Base-by-base conservation (phyloP, 2,888 invertebrate species). In the Exocentrus adspersus region DNA sequence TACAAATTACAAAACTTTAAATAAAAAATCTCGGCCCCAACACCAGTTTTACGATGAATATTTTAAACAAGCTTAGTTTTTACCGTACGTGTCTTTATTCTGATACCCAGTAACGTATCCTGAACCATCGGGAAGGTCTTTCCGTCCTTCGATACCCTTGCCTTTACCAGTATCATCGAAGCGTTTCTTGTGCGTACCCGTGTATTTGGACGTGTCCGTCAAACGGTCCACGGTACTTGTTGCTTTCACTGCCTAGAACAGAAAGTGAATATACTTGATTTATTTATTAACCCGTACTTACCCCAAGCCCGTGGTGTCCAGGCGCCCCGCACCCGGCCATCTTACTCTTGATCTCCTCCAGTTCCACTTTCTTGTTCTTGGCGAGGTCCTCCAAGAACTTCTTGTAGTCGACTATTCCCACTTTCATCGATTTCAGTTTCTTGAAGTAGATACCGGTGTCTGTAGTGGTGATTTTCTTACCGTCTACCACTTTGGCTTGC, bases 401-500 rank as follows among this genome's bases (percentile, higher is more conserved):
- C 78, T 90, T 90, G 80, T 94, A 95, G 75, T 95, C 95, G 2
- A 88, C 88, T 61, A 90, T 84, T 1, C 87, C 86, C 16, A 94
- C 86, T 80, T 94, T 94, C 80, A 89, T 85, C 48, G 88, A 90
- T 87, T 95, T 96, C 72, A 94, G 87, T 80, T 95, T 95, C 81
- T 95, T 95, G 83, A 95, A 96, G 81, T 92, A 91, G 69, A 96
- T 96, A 19, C 68, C 95, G 0, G 95, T 95, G 80, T 96, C 95
- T 4, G 95, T 95, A 12, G 95, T 95, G 0, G 94, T 94, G 71
- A 94, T 92, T 79, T 92, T 94, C 83, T 94, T 95, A 1, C 90
- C 81, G 64, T 89, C 95, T 72, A 93, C 92, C 6, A 90, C 90
- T 80, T 91, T 72, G 0, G 95, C 95, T 80, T 95, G 95, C 77